These are phyloP conservation scores for Drosophila bocki DNA, from an alignment of 1,140 invertebrate genomes.

Conservation along the genomic window DNA sequence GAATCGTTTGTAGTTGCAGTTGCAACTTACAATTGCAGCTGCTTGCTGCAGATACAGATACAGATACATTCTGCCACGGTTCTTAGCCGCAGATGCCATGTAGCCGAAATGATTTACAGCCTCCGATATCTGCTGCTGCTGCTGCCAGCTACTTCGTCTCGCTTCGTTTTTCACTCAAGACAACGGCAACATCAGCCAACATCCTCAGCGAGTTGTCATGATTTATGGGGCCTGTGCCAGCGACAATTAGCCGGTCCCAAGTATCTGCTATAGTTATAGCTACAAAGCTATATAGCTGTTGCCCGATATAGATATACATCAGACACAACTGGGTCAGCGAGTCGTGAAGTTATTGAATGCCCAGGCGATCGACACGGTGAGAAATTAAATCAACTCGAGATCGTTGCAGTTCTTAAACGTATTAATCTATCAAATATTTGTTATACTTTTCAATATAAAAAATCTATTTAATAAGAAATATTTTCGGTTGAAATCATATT, in stretches of 20 bases:
- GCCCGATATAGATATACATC: constrained; percentile 67
- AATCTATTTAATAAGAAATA: not conserved
- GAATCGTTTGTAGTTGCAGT: constrained; percentile 37
- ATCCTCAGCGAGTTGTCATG: constrained; percentile 76
- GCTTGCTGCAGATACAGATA: constrained; percentile 45
- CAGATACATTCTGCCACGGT: constrained; percentile 48
- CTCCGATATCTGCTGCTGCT: constrained; percentile 48
- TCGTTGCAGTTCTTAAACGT: not conserved
- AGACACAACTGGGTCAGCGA: constrained; percentile 75
- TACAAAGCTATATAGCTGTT: constrained; percentile 49
- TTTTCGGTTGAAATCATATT: not conserved
- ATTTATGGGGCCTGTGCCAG: constrained; percentile 66
- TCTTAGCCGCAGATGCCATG: constrained; percentile 65
- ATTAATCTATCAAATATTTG: not conserved
- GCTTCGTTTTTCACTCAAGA: constrained; percentile 62
- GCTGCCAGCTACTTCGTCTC: constrained; percentile 14
- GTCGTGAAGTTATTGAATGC: constrained; percentile 40
- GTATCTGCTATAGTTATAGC: constrained; percentile 45
- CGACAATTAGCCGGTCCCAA: constrained; percentile 74
- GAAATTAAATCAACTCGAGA: not conserved
- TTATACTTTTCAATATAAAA: not conserved
- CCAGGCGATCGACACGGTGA: constrained; percentile 43
- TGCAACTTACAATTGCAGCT: constrained; percentile 24
- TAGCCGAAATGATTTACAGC: constrained; percentile 75
- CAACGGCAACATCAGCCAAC: constrained; percentile 37